A percentile compares a stretch with the other conserved stretches of the same genome.
Conservation (phyloP, 2,888 invertebrate species). For the Morpho helenor region DNA sequence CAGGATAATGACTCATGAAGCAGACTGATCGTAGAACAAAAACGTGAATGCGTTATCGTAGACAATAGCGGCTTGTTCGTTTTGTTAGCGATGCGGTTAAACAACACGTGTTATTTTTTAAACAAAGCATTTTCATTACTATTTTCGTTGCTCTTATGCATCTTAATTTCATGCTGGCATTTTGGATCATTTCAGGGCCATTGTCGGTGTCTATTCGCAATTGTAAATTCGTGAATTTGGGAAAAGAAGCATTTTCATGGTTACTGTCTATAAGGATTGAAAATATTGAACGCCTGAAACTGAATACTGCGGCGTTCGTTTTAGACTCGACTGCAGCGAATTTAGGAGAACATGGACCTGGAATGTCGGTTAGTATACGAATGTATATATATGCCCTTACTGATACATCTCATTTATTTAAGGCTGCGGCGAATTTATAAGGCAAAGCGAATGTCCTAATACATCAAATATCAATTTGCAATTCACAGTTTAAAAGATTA, state of each 20-base stretch:
- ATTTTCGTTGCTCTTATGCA: neutral
- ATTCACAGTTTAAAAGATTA: conserved; percentile 1
- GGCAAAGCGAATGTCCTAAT: conserved; percentile 12
- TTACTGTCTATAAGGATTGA: conserved; percentile 79
- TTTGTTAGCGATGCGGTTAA: conserved; percentile 19
- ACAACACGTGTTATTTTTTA: conserved; percentile 15
- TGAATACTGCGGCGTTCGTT: conserved; percentile 81
- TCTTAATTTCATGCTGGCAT: conserved; percentile 8
- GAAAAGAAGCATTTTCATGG: conserved; percentile 83
- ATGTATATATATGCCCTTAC: conserved; percentile 1
- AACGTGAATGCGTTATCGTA: conserved; percentile 38
- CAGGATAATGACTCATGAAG: conserved; percentile 72
- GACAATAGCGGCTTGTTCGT: conserved; percentile 40
- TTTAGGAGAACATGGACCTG: conserved; percentile 83
- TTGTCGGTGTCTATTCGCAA: conserved; percentile 80
- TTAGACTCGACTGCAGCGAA: conserved; percentile 79
- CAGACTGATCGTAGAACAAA: conserved; percentile 41
- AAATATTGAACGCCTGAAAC: conserved; percentile 76
- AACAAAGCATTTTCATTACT: neutral
- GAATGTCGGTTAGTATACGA: conserved; percentile 63
- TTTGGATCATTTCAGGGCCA: conserved; percentile 71
- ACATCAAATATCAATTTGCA: conserved; percentile 1
- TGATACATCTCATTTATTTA: neutral
- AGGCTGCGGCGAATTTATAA: conserved; percentile 9
- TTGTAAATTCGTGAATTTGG: conserved; percentile 79